Evolutionary conservation across 2,888 invertebrate species (phyloP).

Genomic region (Rhimphoctona megacephalus): DNA sequence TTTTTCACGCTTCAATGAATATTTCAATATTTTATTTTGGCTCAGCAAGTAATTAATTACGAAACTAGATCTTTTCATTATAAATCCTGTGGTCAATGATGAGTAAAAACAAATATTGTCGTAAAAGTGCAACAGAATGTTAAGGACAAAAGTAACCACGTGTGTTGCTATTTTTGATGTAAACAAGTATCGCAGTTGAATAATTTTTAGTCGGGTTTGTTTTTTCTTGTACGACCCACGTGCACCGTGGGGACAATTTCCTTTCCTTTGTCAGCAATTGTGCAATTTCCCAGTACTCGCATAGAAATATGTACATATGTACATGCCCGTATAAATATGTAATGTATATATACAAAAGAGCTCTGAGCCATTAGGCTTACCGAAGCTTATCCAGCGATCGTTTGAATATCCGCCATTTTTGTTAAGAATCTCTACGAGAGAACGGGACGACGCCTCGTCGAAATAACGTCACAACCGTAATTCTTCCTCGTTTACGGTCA

Average conservation of each 20-base stretch:
- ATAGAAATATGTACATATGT: not conserved
- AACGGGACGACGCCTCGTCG: slow-evolving; percentile 34
- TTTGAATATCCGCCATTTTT: slow-evolving; percentile 57
- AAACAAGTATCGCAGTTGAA: not conserved
- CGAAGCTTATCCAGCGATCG: slow-evolving; percentile 38
- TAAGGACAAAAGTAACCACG: not conserved
- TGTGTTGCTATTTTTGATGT: not conserved
- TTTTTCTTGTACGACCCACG: slow-evolving; percentile 52
- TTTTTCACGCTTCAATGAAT: no score
- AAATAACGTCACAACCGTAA: slow-evolving; percentile 34
- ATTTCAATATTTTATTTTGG: no score
- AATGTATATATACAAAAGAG: not conserved
- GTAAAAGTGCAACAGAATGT: not conserved
- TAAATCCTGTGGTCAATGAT: not conserved
- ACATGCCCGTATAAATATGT: not conserved
- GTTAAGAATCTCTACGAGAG: slow-evolving; percentile 39
- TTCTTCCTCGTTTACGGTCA: slow-evolving; percentile 50
- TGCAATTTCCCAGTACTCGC: slow-evolving; percentile 55
- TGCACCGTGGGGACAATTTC: slow-evolving; percentile 54
- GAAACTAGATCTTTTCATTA: no score
- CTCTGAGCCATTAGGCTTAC: not conserved
- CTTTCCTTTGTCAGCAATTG: slow-evolving; percentile 65
- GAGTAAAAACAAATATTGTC: not conserved
- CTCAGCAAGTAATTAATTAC: no score
- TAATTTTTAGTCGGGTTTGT: not conserved